Base-by-base conservation (phyloP, 2,797 vertebrate genomes). In the Xerus rutilus region DNA sequence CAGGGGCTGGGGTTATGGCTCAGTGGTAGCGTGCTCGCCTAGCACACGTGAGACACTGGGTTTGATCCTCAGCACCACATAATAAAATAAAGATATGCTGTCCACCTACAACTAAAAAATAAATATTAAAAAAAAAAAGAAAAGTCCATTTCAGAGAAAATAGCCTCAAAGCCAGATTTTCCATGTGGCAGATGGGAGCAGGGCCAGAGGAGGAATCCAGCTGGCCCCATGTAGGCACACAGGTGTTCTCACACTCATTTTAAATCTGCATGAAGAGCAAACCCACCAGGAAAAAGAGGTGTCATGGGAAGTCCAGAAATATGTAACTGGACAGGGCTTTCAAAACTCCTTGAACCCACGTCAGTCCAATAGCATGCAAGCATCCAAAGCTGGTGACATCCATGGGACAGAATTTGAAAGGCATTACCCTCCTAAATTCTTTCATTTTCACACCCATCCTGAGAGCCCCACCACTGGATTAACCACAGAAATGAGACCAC, bases 191-290 rank as follows among this genome's bases (percentile, higher is more conserved):
- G 39, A 18, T 0, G 1, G 12, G 3, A 91, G 17, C 39, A 18
- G 84, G 17, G 28, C n/a, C 35, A 30, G 65, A 59, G 54, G 6
- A 45, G 73, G 45, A 86, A 39, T 7, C 21, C 54, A 30, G 23
- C 23, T 54, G 2, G 11, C 20, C 4, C 21, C 35, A 1, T 4
- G 30, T 3, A 0, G 35, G 1, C 65, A 81, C 45, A 47, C 28
- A 79, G 28, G 35, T 28, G 1, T 45, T 35, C 32, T 39, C 43
- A 79, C 1, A 59, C 0, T 3, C 0, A 0, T 18, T 89, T 93
- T 73, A 67, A 73, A 39, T 43, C 25, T 72, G 43, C 8, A 81
- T 35, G 64, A 86, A 87, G 30, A 83, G 9, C 57, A 93, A 81
- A 64, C 23, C 78, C 30, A 78, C 25, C 28, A 28, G 83, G 28